Percentiles rank a stretch among this genome's conserved stretches.
phyloP scores from a whole-genome alignment of 2,797 vertebrate genomes.

The Schizopygopsis malacanthus region DNA sequence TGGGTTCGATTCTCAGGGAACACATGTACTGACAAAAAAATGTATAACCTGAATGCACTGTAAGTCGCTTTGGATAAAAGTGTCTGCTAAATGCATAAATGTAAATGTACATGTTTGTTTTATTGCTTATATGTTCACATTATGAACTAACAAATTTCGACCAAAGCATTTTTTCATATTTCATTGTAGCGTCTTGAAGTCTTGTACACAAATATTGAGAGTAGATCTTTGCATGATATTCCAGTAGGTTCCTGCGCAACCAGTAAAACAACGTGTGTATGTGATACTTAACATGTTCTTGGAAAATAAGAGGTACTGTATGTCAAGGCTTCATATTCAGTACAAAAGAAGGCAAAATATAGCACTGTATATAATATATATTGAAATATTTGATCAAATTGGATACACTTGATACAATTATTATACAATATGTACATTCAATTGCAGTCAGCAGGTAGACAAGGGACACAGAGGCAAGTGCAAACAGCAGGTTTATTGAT shows the following conservation, averaged over 20 bases:
- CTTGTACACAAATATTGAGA: not conserved
- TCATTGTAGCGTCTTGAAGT: not conserved
- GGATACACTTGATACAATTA: too few relatives aligned
- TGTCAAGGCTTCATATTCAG: not conserved
- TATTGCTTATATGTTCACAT: not conserved
- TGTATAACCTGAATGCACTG: too few relatives aligned
- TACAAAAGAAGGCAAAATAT: not conserved
- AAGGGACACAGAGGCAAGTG: too few relatives aligned
- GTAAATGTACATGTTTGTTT: too few relatives aligned
- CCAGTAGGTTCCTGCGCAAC: not conserved
- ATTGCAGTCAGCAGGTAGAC: too few relatives aligned
- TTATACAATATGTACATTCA: too few relatives aligned
- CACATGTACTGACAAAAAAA: too few relatives aligned
- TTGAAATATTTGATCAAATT: not conserved
- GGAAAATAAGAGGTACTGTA: not conserved
- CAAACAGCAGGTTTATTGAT: too few relatives aligned
- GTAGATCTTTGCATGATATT: not conserved
- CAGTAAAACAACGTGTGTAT: conserved; percentile 5
- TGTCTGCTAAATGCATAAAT: too few relatives aligned
- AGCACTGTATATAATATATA: too few relatives aligned
- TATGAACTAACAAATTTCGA: not conserved
- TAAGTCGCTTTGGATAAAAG: too few relatives aligned
- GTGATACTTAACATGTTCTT: not conserved
- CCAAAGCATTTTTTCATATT: not conserved
- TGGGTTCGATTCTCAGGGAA: too few relatives aligned